phyloP scores from a whole-genome alignment of 2,113 vertebrate genomes.

The Chitala chitala region DNA sequence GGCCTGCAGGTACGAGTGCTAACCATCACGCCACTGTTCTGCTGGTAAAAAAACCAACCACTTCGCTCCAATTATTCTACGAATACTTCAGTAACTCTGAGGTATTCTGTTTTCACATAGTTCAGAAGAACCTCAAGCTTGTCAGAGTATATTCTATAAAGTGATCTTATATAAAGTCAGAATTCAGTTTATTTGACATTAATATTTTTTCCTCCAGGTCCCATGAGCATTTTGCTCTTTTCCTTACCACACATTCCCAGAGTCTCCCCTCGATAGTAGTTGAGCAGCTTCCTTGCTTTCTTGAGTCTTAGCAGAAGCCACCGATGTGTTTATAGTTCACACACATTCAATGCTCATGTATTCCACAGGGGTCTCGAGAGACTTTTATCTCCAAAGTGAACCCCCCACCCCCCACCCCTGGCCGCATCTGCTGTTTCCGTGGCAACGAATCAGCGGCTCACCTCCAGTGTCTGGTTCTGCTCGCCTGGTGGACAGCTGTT shows the following conservation, averaged over 20 bases:
- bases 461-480: constrained; percentile 29
- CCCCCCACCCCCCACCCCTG: constrained; percentile 6
- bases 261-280: background rate
- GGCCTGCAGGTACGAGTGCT: too few relatives aligned
- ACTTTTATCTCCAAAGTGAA: constrained; percentile 35
- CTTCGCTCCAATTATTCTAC: background rate
- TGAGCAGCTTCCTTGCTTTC: background rate
- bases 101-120: background rate
- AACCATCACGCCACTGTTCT: background rate
- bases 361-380: constrained; percentile 36
- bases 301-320: background rate
- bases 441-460: constrained; percentile 42
- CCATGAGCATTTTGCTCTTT: background rate
- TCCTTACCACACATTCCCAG: background rate
- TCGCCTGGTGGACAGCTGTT: constrained; percentile 27
- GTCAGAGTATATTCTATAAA: background rate
- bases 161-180: background rate
- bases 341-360: constrained; percentile 17
- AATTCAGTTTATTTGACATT: background rate
- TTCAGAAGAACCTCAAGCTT: too few relatives aligned
- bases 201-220: background rate
- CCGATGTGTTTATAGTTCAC: background rate
- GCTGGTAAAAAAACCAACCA: background rate
- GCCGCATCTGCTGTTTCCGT: constrained; percentile 42
- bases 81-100: background rate